phyloP scores from a whole-genome alignment of 2,797 vertebrate species.

The Taenioides sp. region DNA sequence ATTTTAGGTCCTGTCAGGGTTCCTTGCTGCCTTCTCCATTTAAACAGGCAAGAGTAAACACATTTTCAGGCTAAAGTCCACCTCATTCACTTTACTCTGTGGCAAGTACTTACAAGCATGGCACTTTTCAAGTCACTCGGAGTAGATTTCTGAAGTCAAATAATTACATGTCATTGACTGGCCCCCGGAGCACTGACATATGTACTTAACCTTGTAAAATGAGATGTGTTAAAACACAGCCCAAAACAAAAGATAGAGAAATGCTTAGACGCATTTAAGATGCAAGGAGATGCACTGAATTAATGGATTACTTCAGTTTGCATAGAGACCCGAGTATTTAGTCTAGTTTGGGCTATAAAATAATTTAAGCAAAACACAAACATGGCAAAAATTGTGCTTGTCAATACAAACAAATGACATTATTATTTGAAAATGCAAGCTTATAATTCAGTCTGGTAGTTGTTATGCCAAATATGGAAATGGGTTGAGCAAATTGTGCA shows the following conservation, averaged over 20 bases:
- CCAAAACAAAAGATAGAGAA: constrained; percentile 17
- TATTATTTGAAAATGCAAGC: background rate
- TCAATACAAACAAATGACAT: no score
- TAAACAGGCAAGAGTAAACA: constrained; percentile 49
- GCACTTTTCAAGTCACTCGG: constrained; percentile 32
- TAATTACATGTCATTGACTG: constrained; percentile 58
- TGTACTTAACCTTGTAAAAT: constrained; percentile 50
- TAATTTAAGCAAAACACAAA: background rate
- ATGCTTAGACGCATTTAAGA: constrained; percentile 3
- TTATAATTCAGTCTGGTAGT: background rate
- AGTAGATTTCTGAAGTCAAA: constrained; percentile 44
- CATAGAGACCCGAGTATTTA: constrained; percentile 44
- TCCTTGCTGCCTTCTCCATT: constrained; percentile 43
- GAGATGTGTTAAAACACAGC: background rate
- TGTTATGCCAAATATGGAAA: background rate
- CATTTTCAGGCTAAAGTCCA: constrained; percentile 53
- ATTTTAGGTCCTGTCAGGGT: constrained; percentile 53
- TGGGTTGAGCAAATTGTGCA: background rate
- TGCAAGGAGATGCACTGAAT: constrained; percentile 13
- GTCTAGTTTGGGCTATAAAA: constrained; percentile 13
- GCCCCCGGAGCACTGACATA: constrained; percentile 37
- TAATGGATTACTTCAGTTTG: constrained; percentile 48
- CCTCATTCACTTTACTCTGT: constrained; percentile 33
- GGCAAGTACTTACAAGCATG: constrained; percentile 55
- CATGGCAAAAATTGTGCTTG: background rate